phyloP scores from a whole-genome alignment of 2,113 vertebrate genomes.

The Corynorhinus townsendii region DNA sequence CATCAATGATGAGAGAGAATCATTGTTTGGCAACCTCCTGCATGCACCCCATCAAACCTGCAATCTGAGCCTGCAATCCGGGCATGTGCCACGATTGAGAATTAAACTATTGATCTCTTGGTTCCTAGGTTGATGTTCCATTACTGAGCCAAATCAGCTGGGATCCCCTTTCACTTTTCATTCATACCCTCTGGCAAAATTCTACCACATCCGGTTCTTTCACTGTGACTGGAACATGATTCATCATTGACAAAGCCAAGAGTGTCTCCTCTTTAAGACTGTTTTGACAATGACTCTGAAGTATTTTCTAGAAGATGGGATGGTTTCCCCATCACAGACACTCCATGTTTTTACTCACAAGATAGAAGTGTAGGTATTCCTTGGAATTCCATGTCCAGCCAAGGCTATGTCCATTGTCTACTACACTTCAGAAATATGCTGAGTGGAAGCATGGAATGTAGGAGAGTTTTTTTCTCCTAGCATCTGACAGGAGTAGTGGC shows the following conservation, averaged over 20 bases:
- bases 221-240: background rate
- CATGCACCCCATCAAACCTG: no score
- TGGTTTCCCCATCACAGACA: background rate
- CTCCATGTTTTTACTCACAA: background rate
- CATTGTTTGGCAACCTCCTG: no score
- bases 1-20: no score
- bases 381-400: background rate
- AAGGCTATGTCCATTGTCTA: background rate
- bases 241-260: background rate
- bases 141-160: no score
- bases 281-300: background rate
- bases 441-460: background rate
- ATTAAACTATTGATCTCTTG: no score
- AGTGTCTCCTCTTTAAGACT: background rate
- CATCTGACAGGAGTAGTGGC: background rate
- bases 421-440: background rate
- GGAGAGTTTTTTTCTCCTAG: background rate
- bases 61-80: no score
- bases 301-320: background rate
- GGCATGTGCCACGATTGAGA: no score
- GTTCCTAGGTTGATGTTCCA: no score
- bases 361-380: background rate
- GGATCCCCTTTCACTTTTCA: background rate
- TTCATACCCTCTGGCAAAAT: background rate
- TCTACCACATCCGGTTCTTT: background rate